Conservation (phyloP, 2,888 invertebrate species). For the Aspidiotus destructor region DNA sequence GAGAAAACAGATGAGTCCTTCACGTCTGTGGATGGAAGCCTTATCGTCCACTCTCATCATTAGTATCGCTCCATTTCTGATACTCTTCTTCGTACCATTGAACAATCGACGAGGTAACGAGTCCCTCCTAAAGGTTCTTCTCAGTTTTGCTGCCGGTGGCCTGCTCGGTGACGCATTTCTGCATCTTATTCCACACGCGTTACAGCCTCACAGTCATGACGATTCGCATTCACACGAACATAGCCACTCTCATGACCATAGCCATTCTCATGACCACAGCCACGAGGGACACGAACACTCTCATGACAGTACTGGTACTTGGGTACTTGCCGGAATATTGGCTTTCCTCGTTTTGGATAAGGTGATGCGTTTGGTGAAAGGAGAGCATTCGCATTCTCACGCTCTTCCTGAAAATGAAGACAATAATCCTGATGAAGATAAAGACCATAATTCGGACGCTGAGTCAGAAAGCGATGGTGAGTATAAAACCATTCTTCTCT, state of each 20-base stretch:
- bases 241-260: conserved; percentile 41
- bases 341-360: conserved; percentile 91
- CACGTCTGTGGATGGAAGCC: conserved; percentile 63
- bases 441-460: conserved; percentile 19
- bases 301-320: conserved; percentile 77
- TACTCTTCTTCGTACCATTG: conserved; percentile 85
- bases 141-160: conserved; percentile 91
- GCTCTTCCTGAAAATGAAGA: conserved; percentile 40
- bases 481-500: background rate
- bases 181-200: conserved; percentile 95
- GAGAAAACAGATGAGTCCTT: conserved; percentile 16
- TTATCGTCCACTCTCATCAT: conserved; percentile 85
- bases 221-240: conserved; percentile 37
- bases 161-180: conserved; percentile 96
- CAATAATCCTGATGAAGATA: conserved; percentile 23
- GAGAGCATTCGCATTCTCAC: conserved; percentile 68
- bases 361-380: conserved; percentile 74
- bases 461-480: conserved; percentile 23
- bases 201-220: conserved; percentile 49
- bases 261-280: conserved; percentile 44
- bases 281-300: conserved; percentile 48
- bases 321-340: conserved; percentile 87
- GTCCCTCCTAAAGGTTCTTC: conserved; percentile 75
- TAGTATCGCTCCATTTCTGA: conserved; percentile 87
- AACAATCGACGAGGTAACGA: conserved; percentile 75